phyloP scores from a whole-genome alignment of 2,113 vertebrate species.

The Eleginops maclovinus region DNA sequence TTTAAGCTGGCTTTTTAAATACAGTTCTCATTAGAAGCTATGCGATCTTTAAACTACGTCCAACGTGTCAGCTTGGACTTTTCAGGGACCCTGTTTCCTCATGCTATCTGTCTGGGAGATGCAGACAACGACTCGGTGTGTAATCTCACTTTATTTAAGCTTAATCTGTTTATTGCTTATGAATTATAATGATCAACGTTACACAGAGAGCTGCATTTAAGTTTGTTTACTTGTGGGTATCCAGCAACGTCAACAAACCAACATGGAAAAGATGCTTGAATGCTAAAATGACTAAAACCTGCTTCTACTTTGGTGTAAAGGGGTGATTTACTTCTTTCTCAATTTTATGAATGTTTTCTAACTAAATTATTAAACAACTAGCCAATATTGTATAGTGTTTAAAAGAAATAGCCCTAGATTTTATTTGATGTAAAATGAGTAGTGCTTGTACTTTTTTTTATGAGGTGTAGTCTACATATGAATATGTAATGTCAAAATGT shows the following conservation, averaged over 20 bases:
- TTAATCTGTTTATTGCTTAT: neutral
- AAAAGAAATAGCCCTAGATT: too few relatives aligned
- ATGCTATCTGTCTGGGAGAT: constrained; percentile 93
- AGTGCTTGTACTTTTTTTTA: neutral
- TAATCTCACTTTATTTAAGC: neutral
- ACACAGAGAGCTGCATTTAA: neutral
- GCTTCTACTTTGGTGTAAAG: neutral
- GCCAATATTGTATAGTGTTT: too few relatives aligned
- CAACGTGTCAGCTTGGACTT: constrained; percentile 93
- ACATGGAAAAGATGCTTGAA: neutral
- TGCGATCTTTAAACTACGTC: constrained; percentile 93
- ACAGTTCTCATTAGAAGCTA: constrained; percentile 34
- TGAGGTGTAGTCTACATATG: neutral
- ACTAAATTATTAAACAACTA: too few relatives aligned
- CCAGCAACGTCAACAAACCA: neutral
- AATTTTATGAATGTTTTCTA: neutral
- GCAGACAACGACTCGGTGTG: constrained; percentile 93
- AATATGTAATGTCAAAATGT: neutral
- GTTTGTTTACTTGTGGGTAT: neutral
- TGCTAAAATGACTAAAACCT: neutral
- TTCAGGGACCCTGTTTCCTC: constrained; percentile 91
- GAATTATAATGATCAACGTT: too few relatives aligned
- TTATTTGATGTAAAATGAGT: too few relatives aligned
- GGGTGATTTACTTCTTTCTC: neutral
- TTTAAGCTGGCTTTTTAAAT: neutral